Evolutionary conservation across 2,113 vertebrate species (phyloP), one percentile per base, ranked within the genome.

Genomic region (Lophotis ruficrista): DNA sequence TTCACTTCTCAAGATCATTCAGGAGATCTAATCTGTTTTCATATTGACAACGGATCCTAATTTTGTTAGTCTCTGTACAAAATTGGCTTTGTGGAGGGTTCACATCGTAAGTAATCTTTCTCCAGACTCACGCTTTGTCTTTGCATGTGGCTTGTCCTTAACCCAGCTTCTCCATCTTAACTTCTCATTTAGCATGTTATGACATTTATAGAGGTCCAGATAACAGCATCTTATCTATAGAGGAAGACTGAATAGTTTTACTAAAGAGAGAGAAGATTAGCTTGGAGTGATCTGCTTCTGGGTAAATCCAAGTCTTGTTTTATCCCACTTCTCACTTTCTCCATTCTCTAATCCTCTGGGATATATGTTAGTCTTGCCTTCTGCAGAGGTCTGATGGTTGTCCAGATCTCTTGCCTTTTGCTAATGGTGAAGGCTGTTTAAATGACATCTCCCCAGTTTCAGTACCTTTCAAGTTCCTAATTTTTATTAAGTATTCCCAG

Each of bases 261-360:
- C 43, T 51, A 12, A 37, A 66, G 68, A 92, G 69, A 54, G 33
- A 75, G 68, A 62, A 47, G 75, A 77, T 89, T 72, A 92, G 9
- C 51, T 87, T 84, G 6, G 30, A 80, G 48, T 19, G 25, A 64
- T 71, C 83, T 84, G 43, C 53, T 81, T 60, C 69, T 87, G 56
- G 35, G 69, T 71, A 91, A 87, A 89, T 87, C 53, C 48, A 54
- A 70, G 77, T 60, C 81, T 56, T 83, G 38, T 84, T 82, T 94
- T 94, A 83, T 83, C 83, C 47, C 28, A 70, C 61, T 87, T 93
- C 31, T 79, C 50, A 91, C 80, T 93, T 93, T 94, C 81, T 84
- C 83, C 17, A 3, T 64, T 78, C 35, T 84, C 23, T 89, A 81
- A 87, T 90, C 28, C 31, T 65, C 38, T 83, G 58, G 2, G 4